Evolutionary conservation across 2,797 vertebrate genomes (phyloP).

Genomic region (Melanotaenia pygmaea): DNA sequence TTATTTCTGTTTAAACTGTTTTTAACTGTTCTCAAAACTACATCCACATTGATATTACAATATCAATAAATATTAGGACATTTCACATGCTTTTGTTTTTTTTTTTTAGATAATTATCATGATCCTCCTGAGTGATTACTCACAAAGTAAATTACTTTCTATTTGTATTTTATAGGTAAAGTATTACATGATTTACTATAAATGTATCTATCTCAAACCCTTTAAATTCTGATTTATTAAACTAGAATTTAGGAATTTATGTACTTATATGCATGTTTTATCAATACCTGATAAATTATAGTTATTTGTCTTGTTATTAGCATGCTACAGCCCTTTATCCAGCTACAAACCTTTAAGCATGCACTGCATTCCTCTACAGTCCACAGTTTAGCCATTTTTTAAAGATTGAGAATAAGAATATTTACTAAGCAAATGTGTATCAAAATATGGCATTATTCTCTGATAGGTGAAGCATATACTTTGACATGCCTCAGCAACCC

Average conservation of each 20-base stretch:
- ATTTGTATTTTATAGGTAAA: conserved; percentile 24
- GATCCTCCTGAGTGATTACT: conserved; percentile 34
- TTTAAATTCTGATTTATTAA: background rate
- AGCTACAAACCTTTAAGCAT: conserved; percentile 1
- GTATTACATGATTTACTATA: background rate
- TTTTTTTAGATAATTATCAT: conserved; percentile 39
- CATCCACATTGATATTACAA: conserved; percentile 54
- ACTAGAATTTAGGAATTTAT: background rate
- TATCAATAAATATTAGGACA: conserved; percentile 46
- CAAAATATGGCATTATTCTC: conserved; percentile 82
- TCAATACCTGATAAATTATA: conserved; percentile 1
- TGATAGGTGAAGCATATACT: conserved; percentile 81
- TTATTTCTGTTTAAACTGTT: conserved; percentile 44
- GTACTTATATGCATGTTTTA: conserved; percentile 9
- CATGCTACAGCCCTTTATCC: conserved; percentile 6
- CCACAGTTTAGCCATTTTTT: conserved; percentile 20
- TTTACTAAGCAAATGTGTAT: conserved; percentile 79
- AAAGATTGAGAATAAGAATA: conserved; percentile 58
- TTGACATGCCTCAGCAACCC: conserved; percentile 78
- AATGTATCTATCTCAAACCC: background rate
- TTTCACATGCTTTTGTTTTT: conserved; percentile 18
- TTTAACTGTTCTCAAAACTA: conserved; percentile 40
- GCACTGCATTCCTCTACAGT: conserved; percentile 11
- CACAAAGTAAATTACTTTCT: conserved; percentile 33
- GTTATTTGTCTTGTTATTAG: conserved; percentile 13